Base-by-base conservation (phyloP, 2,797 vertebrate genomes). In the Diplodus puntazzo region DNA sequence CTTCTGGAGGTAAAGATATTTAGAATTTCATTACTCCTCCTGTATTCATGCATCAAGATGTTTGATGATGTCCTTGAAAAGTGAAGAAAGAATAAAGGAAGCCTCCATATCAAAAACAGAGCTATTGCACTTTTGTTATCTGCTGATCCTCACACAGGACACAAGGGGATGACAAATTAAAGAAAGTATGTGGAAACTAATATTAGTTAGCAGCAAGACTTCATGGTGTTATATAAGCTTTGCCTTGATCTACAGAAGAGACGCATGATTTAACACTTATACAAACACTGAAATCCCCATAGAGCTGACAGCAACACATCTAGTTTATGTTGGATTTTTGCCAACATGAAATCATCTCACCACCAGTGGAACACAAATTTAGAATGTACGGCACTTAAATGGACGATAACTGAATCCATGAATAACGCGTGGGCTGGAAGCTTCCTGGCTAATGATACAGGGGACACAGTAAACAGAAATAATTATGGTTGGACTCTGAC, bases 231-330 rank as follows among this genome's bases (percentile, higher is more conserved):
- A 52, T 39, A 49, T 66, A 86, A 77, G 34, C 58, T 75, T 64
- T 18, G 58, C 67, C 57, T 71, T 75, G 55, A 75, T 73, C 75
- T 45, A 11, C 11, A 69, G 42, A 43, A 20, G 54, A 73, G 54
- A 42, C 9, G 39, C 52, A 23, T 61, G 34, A 7, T 63, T 23
- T 39, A 27, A 61, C 61, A 62, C 52, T 71, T 59, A n/a, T 1
- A 64, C 34, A 79, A 90, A 83, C 53, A 85, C 13, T 50, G 11
- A 69, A 68, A 64, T 74, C 69, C 70, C 58, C n/a, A 2, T 27
- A 49, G 18, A 46, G 62, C 67, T 43, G 55, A 72, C 48, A 43
- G 7, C 18, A 49, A 62, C 42, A 48, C 25, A 61, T 59, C 25
- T 21, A 12, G 64, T 82, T n/a, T 78, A 27, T 17, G 14, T 52